Percentiles rank a stretch among this genome's conserved stretches.
phyloP scores from a whole-genome alignment of 2,113 vertebrate genomes.

The Thomomys bottae region DNA sequence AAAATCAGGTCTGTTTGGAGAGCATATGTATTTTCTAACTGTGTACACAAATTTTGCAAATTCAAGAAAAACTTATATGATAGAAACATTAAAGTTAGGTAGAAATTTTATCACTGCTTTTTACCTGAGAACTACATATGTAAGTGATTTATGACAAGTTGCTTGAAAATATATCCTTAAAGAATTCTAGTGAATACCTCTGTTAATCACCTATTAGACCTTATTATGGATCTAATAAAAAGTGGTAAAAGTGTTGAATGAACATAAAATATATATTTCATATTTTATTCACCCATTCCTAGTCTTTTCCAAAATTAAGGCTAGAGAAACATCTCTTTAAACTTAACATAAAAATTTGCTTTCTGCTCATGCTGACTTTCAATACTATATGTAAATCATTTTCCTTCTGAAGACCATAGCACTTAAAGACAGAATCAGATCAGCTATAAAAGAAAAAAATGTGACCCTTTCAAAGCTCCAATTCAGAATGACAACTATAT shows the following conservation, averaged over 20 bases:
- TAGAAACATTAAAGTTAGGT: slow-evolving; percentile 26
- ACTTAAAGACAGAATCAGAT: slow-evolving; percentile 47
- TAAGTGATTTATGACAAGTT: slow-evolving; percentile 9
- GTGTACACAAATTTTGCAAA: neutral
- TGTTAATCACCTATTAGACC: neutral
- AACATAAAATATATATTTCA: neutral
- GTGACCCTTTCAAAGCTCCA: slow-evolving; percentile 50
- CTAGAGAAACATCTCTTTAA: neutral
- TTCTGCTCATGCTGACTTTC: slow-evolving; percentile 11
- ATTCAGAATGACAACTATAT: slow-evolving; percentile 56
- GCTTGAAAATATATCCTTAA: slow-evolving; percentile 28
- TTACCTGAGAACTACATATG: neutral
- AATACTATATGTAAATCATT: neutral
- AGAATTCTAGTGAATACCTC: slow-evolving; percentile 13
- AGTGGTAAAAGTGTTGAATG: neutral
- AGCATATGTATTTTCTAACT: neutral
- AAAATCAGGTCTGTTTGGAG: slow-evolving; percentile 7
- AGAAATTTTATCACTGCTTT: neutral
- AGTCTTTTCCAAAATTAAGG: slow-evolving; percentile 19
- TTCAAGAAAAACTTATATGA: neutral
- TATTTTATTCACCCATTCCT: slow-evolving; percentile 17
- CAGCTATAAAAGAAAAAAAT: slow-evolving; percentile 39
- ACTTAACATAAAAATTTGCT: slow-evolving; percentile 24
- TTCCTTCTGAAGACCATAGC: neutral
- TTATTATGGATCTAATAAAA: slow-evolving; percentile 19